Evolutionary conservation across 2,888 invertebrate genomes (phyloP).

Genomic region (Drosophila testacea): DNA sequence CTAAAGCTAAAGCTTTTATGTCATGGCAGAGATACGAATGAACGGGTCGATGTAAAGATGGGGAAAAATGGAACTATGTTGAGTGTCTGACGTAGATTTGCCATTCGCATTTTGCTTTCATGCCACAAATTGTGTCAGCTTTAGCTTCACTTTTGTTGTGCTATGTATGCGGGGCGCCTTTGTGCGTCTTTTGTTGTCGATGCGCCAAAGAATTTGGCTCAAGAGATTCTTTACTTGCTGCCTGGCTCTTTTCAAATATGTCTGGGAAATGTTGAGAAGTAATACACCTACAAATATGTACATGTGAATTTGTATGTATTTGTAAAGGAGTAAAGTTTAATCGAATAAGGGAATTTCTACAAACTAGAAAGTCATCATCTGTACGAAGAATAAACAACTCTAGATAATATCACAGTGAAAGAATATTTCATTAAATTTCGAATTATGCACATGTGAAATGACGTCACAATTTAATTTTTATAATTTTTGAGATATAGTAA

Average conservation of each 20-base stretch:
- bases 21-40: conserved; percentile 24
- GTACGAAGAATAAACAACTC: too few species aligned
- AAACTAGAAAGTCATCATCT: background rate
- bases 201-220: conserved; percentile 77
- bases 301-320: background rate
- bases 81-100: conserved; percentile 74
- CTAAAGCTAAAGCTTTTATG: conserved; percentile 35
- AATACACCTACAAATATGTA: background rate
- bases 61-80: conserved; percentile 70
- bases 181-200: conserved; percentile 64
- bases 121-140: conserved; percentile 70
- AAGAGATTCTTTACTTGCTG: conserved; percentile 56
- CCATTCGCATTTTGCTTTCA: conserved; percentile 38
- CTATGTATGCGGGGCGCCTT: conserved; percentile 22
- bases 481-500: too few species aligned
- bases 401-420: too few species aligned
- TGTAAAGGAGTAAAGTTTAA: too few species aligned
- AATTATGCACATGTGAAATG: too few species aligned
- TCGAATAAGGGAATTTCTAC: background rate
- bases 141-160: conserved; percentile 26
- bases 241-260: conserved; percentile 1
- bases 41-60: background rate
- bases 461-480: too few species aligned
- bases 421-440: too few species aligned
- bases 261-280: background rate